Conservation (phyloP, 2,888 invertebrate genomes). For the Steinernema scapterisci region DNA sequence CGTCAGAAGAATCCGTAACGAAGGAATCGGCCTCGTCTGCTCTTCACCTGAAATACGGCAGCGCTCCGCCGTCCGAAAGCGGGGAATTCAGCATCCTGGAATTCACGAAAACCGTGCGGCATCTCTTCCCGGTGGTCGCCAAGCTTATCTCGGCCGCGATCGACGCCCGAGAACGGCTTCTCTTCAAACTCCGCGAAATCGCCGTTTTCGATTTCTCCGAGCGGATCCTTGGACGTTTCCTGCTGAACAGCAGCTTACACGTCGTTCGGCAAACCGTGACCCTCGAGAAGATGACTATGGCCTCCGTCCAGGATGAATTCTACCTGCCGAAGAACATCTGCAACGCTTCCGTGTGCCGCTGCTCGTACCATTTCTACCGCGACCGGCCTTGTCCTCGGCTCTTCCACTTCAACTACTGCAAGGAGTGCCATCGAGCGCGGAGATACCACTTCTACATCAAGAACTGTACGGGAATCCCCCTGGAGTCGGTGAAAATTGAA, state of each 20-base stretch:
- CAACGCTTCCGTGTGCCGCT: slow-evolving; percentile 8
- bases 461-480: slow-evolving; percentile 18
- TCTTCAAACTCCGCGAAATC: background rate
- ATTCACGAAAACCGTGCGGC: background rate
- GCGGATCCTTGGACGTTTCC: background rate
- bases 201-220: background rate
- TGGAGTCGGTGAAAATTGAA: background rate
- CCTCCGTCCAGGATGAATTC: background rate
- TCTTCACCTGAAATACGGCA: background rate
- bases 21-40: background rate
- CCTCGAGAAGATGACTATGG: slow-evolving; percentile 1
- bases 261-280: slow-evolving; percentile 19
- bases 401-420: slow-evolving; percentile 27
- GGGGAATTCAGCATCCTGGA: background rate
- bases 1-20: background rate
- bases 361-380: background rate
- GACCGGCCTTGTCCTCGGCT: slow-evolving; percentile 1
- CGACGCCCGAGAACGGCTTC: background rate
- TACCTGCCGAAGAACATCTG: slow-evolving; percentile 9
- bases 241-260: background rate
- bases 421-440: slow-evolving; percentile 5
- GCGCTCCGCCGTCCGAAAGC: background rate
- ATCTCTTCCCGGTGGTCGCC: background rate
- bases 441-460: slow-evolving; percentile 21
- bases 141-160: background rate